Conservation (phyloP, 2,888 invertebrate species). For the Hypselothyrea guttata region DNA sequence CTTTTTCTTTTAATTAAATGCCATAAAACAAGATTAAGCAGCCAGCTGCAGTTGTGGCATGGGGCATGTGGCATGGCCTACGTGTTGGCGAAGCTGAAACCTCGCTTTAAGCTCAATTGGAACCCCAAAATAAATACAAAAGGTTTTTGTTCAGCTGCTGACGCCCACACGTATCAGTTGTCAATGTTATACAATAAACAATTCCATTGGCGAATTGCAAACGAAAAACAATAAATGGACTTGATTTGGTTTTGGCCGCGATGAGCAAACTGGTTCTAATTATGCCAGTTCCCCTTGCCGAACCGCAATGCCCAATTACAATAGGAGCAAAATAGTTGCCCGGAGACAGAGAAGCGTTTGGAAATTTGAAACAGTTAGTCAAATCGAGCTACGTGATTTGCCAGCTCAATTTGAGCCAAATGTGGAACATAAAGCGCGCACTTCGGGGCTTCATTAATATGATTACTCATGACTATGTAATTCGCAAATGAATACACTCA, state of each 20-base stretch:
- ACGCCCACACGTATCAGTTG: conserved; percentile 67
- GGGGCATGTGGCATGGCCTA: conserved; percentile 17
- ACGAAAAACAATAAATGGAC: conserved; percentile 5
- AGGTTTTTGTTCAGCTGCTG: conserved; percentile 3
- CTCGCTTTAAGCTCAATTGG: neutral
- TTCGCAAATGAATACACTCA: conserved; percentile 46
- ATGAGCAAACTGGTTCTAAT: conserved; percentile 68
- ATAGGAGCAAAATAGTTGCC: conserved; percentile 6
- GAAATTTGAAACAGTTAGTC: conserved; percentile 64
- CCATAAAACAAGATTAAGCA: conserved; percentile 29
- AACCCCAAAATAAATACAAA: conserved; percentile 24
- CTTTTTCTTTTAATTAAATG: conserved; percentile 37
- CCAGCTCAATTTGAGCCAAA: conserved; percentile 57
- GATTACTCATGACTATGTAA: conserved; percentile 78
- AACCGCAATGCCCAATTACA: conserved; percentile 37
- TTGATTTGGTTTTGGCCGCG: conserved; percentile 37
- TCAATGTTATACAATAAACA: conserved; percentile 62
- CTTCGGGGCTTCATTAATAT: conserved; percentile 68
- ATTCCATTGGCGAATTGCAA: conserved; percentile 55
- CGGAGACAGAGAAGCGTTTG: conserved; percentile 27
- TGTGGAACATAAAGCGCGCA: conserved; percentile 59
- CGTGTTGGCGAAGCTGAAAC: conserved; percentile 58
- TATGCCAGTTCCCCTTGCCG: conserved; percentile 47
- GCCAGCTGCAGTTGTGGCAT: neutral
- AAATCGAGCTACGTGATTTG: conserved; percentile 70